Conservation (phyloP, 2,888 invertebrate species). For the Aleiodes alternator region DNA sequence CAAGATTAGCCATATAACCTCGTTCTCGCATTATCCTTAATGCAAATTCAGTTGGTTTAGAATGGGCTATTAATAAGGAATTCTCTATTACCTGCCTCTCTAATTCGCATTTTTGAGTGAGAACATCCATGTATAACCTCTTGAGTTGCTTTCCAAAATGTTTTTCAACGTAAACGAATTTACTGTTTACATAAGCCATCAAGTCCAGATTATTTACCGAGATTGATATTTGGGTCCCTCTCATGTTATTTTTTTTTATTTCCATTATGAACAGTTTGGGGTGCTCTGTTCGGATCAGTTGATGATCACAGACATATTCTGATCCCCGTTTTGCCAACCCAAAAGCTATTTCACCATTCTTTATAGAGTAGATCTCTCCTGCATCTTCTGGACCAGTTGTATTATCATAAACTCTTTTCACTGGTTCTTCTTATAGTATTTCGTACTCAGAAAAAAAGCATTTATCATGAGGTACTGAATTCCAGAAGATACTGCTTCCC, state of each 20-base stretch:
- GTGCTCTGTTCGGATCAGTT: constrained; percentile 18
- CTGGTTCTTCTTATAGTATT: too few species aligned
- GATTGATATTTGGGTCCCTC: neutral
- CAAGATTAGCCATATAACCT: neutral
- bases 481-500: constrained; percentile 9
- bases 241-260: neutral
- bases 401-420: neutral
- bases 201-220: constrained; percentile 18
- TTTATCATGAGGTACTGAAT: neutral
- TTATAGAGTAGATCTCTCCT: constrained; percentile 3
- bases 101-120: neutral
- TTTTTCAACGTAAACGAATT: constrained; percentile 34
- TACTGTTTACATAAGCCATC: constrained; percentile 36
- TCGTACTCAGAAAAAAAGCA: neutral
- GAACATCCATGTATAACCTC: neutral
- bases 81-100: neutral
- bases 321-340: neutral
- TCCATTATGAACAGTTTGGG: constrained; percentile 25
- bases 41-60: neutral
- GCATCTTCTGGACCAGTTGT: neutral
- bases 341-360: neutral
- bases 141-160: neutral
- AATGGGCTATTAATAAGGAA: neutral
- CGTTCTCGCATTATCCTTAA: neutral
- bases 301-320: constrained; percentile 5